Evolutionary conservation across 2,113 vertebrate species (phyloP), one percentile per base, ranked within the genome.

Genomic region (Camelus bactrianus): DNA sequence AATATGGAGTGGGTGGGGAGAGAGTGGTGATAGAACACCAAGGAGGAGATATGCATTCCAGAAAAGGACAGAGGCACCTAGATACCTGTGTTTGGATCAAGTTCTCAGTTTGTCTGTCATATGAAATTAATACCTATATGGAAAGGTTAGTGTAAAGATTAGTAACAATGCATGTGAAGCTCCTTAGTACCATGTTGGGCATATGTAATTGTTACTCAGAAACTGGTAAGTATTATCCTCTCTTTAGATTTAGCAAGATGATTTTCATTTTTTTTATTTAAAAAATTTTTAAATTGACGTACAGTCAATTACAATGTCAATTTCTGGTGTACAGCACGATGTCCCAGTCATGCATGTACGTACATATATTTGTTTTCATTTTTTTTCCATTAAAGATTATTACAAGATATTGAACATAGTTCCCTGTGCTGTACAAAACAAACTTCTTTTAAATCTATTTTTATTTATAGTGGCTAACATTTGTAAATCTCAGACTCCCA

Each of bases 221-320:
- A 96, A 70, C 52, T 94, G 64, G 17, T 92, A 75, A 60, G n/a
- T 92, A 81, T 17, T 91, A 50, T 60, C 90, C 22, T 65, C 6
- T 80, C 38, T 95, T 89, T 85, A 83, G 30, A 79, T 95, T 89
- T 94, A 89, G 26, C 52, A 95, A 76, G 64, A 50, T 83, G 10
- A 82, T 50, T 87, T 42, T 42, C 96, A 77, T 42, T 42, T 42
- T 42, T 42, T 42, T 42, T 42, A 42, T 42, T 42, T 42, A 42
- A 42, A 42, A 42, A 42, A 42, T 42, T 42, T 42, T 42, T 42
- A 42, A 42, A 42, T 42, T 42, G 38, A 42, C 4, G 38, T 42
- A 42, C 38, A 42, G 38, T 42, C 38, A 42, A 42, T 42, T 42
- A 42, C 38, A 42, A 42, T 42, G 38, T 42, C 38, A 42, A 42